These are phyloP conservation scores for Peribatodes rhomboidaria DNA, from an alignment of 2,888 invertebrate genomes.

Conservation along the genomic window DNA sequence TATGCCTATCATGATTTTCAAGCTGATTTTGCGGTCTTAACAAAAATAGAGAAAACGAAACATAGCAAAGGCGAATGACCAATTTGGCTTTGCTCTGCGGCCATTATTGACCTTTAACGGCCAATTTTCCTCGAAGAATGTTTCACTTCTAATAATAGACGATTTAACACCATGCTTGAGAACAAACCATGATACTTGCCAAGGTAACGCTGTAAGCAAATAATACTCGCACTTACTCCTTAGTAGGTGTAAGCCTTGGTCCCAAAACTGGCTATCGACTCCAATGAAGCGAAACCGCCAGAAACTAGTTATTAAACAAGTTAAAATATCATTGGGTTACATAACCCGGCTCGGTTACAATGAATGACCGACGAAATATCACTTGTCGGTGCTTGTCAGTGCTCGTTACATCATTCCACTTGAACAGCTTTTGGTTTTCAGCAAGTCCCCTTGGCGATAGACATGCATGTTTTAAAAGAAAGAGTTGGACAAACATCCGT, in stretches of 20 bases:
- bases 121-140: no score
- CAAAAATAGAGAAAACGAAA: no score
- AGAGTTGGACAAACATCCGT: slow-evolving; percentile 9
- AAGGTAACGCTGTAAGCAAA: slow-evolving; percentile 5
- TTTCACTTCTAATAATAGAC: no score
- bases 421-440: slow-evolving; percentile 17
- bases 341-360: slow-evolving; percentile 37
- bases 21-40: no score
- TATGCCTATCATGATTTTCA: no score
- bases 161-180: no score
- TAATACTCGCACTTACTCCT: background rate
- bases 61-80: no score
- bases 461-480: slow-evolving; percentile 4
- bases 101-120: no score
- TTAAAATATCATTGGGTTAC: slow-evolving; percentile 37
- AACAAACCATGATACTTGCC: background rate
- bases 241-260: slow-evolving; percentile 26
- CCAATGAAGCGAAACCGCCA: slow-evolving; percentile 23
- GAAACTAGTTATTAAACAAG: slow-evolving; percentile 38
- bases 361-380: slow-evolving; percentile 39
- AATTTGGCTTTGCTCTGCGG: no score
- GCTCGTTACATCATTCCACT: slow-evolving; percentile 24
- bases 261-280: slow-evolving; percentile 32
- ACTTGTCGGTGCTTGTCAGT: slow-evolving; percentile 31
- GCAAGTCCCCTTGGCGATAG: slow-evolving; percentile 21